phyloP scores from a whole-genome alignment of 2,888 invertebrate genomes.

The Apoda limacodes region DNA sequence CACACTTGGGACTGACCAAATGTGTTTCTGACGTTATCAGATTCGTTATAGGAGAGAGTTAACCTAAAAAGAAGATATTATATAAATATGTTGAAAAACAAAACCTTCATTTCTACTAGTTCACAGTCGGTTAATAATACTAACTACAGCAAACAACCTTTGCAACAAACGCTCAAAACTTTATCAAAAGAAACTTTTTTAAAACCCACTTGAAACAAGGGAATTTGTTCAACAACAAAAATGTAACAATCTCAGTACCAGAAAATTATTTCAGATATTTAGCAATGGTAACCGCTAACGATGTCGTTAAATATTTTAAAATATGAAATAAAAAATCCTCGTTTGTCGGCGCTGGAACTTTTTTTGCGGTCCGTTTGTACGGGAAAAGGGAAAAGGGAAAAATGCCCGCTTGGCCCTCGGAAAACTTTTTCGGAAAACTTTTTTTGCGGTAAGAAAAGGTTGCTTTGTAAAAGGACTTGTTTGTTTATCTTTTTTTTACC shows the following conservation, averaged over 20 bases:
- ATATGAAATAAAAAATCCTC: slow-evolving; percentile 51
- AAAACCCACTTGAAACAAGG: slow-evolving; percentile 32
- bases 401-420: slow-evolving; percentile 44
- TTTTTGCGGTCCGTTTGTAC: slow-evolving; percentile 63
- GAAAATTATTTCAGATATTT: slow-evolving; percentile 62
- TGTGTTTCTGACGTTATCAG: too few relatives aligned
- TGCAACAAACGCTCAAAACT: background rate
- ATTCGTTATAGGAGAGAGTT: too few relatives aligned
- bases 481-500: slow-evolving; percentile 28
- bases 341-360: slow-evolving; percentile 56
- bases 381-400: slow-evolving; percentile 46
- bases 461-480: slow-evolving; percentile 42
- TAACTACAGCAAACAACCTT: too few relatives aligned
- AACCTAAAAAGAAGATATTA: too few relatives aligned
- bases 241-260: slow-evolving; percentile 34
- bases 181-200: slow-evolving; percentile 20
- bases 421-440: slow-evolving; percentile 60
- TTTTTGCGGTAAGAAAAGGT: slow-evolving; percentile 67
- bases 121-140: too few relatives aligned
- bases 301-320: slow-evolving; percentile 60
- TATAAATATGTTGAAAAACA: too few relatives aligned
- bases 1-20: too few relatives aligned
- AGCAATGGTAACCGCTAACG: slow-evolving; percentile 64
- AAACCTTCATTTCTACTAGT: too few relatives aligned
- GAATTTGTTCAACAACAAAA: slow-evolving; percentile 35